These are phyloP conservation scores for Drosophila nigritarsus DNA, from an alignment of 2,888 invertebrate genomes.

Conservation along the genomic window DNA sequence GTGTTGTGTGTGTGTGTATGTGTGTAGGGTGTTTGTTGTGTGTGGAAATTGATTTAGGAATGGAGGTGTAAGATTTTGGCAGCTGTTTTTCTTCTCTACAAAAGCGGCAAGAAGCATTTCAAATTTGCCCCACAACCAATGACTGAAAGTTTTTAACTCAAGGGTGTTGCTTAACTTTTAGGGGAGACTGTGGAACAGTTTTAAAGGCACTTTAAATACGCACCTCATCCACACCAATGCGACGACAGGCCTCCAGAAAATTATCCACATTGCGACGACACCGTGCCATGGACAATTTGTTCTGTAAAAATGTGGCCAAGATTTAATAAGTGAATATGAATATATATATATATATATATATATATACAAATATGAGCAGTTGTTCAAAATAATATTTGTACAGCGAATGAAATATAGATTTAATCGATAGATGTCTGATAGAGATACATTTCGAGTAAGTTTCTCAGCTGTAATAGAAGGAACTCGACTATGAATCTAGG, in stretches of 20 bases:
- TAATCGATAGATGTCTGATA: neutral
- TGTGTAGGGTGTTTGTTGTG: constrained; percentile 10
- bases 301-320: constrained; percentile 87
- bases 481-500: neutral
- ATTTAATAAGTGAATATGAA: neutral
- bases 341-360: neutral
- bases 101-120: constrained; percentile 34
- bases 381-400: neutral
- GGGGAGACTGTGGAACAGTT: constrained; percentile 13
- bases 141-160: constrained; percentile 12
- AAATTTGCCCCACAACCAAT: constrained; percentile 39
- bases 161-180: constrained; percentile 23
- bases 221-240: constrained; percentile 97
- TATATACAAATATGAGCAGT: neutral
- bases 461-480: neutral
- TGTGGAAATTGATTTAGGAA: constrained; percentile 17
- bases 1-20: constrained; percentile 16
- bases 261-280: constrained; percentile 98
- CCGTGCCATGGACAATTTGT: constrained; percentile 97
- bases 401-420: neutral
- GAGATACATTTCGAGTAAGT: neutral
- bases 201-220: constrained; percentile 82
- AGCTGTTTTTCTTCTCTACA: constrained; percentile 42
- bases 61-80: neutral
- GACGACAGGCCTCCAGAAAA: constrained; percentile 96